A percentile compares a stretch with the other conserved stretches of the same genome.
Evolutionary conservation across 64 coral and sea anemone genomes (phyloP).

Genomic region (Pachyseris speciosa): DNA sequence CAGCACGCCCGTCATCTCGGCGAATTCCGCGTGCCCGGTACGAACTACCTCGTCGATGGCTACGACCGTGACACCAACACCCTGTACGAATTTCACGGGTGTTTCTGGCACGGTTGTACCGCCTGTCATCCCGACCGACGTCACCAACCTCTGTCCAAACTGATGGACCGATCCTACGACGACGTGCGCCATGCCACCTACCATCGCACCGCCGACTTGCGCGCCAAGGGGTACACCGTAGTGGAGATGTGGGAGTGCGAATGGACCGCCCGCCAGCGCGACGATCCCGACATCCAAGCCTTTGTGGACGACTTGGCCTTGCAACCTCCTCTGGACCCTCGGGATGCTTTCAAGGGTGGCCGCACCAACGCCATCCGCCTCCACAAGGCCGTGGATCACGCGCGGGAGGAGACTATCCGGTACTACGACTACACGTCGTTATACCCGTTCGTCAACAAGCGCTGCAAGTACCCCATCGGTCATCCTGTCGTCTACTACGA

Average conservation of each 20-base stretch:
- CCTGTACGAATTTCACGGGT: neutral
- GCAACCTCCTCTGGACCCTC: neutral
- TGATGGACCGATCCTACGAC: neutral
- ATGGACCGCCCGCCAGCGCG: neutral
- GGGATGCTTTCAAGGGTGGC: neutral
- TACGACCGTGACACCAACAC: neutral
- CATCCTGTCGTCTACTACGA: neutral
- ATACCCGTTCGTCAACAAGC: neutral
- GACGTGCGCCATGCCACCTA: neutral
- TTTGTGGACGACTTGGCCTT: neutral
- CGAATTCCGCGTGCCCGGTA: too few species aligned
- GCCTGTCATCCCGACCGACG: neutral
- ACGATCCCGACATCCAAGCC: neutral
- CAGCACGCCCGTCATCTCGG: too few species aligned
- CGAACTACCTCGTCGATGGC: too few species aligned
- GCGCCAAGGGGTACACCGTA: neutral
- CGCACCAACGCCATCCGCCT: neutral
- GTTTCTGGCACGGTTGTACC: neutral
- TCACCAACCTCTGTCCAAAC: too few species aligned
- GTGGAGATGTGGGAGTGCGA: conserved; percentile 9
- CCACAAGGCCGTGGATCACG: neutral
- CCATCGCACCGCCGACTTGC: fast-evolving
- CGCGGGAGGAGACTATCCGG: neutral
- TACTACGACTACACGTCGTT: neutral
- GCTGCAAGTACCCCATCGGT: neutral